A percentile compares a stretch with the other conserved stretches of the same genome.
Conservation (phyloP, 2,797 vertebrate species). For the Trachurus trachurus region DNA sequence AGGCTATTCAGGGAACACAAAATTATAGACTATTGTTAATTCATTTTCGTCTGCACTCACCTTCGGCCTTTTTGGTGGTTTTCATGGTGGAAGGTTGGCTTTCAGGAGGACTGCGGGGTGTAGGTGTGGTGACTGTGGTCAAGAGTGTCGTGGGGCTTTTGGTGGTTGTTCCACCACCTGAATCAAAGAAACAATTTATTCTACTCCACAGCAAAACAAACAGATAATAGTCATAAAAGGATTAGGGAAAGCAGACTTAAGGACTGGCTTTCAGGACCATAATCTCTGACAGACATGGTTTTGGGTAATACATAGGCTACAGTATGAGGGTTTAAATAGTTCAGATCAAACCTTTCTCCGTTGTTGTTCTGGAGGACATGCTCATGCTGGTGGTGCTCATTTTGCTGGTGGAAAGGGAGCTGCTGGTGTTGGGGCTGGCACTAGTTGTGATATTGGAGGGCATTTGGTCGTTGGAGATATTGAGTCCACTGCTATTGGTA, state of each 20-base stretch:
- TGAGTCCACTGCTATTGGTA: no score
- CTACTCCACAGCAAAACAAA: conserved; percentile 1
- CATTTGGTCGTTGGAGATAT: fast-evolving
- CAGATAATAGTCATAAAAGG: not conserved
- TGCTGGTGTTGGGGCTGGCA: fast-evolving
- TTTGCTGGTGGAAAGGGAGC: fast-evolving
- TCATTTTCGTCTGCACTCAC: conserved; percentile 44
- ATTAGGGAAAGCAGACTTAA: not conserved
- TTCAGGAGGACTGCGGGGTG: fast-evolving
- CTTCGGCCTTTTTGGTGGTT: fast-evolving
- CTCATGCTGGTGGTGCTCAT: fast-evolving
- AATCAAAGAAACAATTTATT: not conserved
- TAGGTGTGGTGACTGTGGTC: not conserved
- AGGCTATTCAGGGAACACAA: not conserved
- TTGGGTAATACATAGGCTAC: not conserved
- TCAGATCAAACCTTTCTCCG: conserved; percentile 13
- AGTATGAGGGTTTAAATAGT: not conserved
- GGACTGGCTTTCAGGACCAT: not conserved
- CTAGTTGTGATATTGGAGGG: no score
- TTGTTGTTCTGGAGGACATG: not conserved
- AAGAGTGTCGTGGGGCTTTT: fast-evolving
- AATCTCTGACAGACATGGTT: not conserved
- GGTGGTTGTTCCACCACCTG: not conserved
- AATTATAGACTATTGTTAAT: not conserved
- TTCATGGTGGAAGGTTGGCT: fast-evolving